Conservation (phyloP, 92 coral and sea anemone genomes). For the Actinernus sp. region DNA sequence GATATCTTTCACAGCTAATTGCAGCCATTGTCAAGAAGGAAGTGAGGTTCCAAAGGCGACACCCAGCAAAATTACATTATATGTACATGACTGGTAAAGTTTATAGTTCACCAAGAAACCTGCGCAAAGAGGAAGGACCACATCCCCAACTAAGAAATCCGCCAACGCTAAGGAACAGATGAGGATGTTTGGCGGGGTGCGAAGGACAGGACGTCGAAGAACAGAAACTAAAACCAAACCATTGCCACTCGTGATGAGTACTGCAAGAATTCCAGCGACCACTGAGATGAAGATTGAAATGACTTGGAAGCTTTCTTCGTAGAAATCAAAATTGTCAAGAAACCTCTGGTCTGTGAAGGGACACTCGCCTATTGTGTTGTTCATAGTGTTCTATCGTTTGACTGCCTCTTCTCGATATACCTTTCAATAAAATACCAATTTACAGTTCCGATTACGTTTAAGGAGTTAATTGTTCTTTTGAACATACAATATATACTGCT, state of each 20-base stretch:
- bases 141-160: conserved; percentile 40
- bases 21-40: conserved; percentile 48
- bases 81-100: conserved; percentile 27
- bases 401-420: too few species aligned
- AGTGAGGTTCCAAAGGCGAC: conserved; percentile 10
- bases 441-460: too few species aligned
- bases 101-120: conserved; percentile 6
- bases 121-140: conserved; percentile 33
- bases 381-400: too few species aligned
- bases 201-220: conserved; percentile 23
- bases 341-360: not conserved
- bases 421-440: too few species aligned
- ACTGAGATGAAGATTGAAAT: conserved; percentile 1
- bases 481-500: too few species aligned
- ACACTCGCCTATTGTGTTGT: too few species aligned
- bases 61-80: conserved; percentile 12
- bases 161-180: conserved; percentile 46
- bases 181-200: conserved; percentile 41
- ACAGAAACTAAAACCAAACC: conserved; percentile 25
- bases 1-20: conserved; percentile 44
- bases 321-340: conserved; percentile 9
- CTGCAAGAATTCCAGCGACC: not conserved
- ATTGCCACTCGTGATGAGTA: conserved; percentile 5
- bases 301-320: conserved; percentile 8
- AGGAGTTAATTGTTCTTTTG: too few species aligned